Conservation (phyloP, 1,140 invertebrate species). For the Apolygus lucorum region DNA sequence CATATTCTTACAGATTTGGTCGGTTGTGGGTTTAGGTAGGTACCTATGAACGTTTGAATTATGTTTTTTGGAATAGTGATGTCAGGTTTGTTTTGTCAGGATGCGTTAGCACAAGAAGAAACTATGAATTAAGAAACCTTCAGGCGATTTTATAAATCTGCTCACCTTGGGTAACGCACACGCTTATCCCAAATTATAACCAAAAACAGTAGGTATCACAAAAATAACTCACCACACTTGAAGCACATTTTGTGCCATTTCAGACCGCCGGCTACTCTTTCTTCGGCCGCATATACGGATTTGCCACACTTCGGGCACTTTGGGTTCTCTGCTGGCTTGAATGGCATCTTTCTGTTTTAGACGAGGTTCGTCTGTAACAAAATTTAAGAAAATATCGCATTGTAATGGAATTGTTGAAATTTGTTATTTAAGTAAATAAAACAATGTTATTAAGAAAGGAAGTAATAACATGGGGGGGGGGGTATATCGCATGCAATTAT, state of each 20-base stretch:
- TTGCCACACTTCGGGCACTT: slow-evolving; percentile 98
- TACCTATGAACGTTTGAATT: too few species aligned
- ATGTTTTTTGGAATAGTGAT: too few species aligned
- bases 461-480: neutral
- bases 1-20: too few species aligned
- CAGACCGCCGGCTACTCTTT: slow-evolving; percentile 90
- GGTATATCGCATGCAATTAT: neutral
- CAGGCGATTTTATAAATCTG: too few species aligned
- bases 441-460: neutral
- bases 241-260: slow-evolving; percentile 99
- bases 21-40: too few species aligned
- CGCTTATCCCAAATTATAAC: too few species aligned
- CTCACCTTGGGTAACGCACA: too few species aligned
- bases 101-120: too few species aligned
- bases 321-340: slow-evolving; percentile 88
- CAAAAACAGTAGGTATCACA: too few species aligned
- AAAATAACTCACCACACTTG: slow-evolving; percentile 95
- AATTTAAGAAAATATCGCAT: neutral
- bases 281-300: slow-evolving; percentile 97
- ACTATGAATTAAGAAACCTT: too few species aligned
- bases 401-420: neutral
- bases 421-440: neutral
- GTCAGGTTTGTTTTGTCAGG: too few species aligned
- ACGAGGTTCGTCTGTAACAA: neutral
- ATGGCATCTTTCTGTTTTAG: slow-evolving; percentile 74